These are phyloP conservation scores for Hydrolagus affinis DNA, from an alignment of 2,113 vertebrate genomes.

Conservation along the genomic window DNA sequence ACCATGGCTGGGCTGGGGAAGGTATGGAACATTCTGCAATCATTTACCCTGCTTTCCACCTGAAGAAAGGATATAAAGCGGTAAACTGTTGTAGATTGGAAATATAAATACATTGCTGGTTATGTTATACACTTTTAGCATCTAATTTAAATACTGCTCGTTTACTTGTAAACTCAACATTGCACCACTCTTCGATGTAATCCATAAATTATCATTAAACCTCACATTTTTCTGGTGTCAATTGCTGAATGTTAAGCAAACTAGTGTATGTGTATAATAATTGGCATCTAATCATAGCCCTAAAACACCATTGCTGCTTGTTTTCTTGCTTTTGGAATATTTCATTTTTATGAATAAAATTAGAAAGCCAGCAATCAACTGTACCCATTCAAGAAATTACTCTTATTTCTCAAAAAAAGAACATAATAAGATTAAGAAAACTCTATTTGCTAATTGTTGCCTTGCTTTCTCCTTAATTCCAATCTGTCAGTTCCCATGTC, in stretches of 20 bases:
- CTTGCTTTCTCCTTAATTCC: not conserved
- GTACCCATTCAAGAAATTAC: not conserved
- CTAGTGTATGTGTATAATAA: not conserved
- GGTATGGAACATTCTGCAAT: not conserved
- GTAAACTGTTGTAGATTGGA: not conserved
- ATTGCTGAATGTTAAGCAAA: not conserved
- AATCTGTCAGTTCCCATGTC: slow-evolving; percentile 1
- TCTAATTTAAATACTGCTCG: not conserved
- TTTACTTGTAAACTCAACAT: not conserved
- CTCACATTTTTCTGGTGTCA: too few species aligned
- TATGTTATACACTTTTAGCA: not conserved
- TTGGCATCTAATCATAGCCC: not conserved
- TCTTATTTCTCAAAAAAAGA: not conserved
- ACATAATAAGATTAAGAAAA: not conserved
- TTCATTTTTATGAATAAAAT: not conserved
- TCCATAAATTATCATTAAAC: too few species aligned
- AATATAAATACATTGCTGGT: not conserved
- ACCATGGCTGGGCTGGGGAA: not conserved
- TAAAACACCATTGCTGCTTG: not conserved
- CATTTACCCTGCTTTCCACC: not conserved
- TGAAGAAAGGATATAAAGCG: not conserved
- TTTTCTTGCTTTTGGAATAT: not conserved
- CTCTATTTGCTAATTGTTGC: not conserved
- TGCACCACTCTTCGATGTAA: too few species aligned
- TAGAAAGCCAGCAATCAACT: too few species aligned